Evolutionary conservation across 2,888 invertebrate genomes (phyloP), one percentile per base, ranked within the genome.

Genomic region (Epirrita christyi): DNA sequence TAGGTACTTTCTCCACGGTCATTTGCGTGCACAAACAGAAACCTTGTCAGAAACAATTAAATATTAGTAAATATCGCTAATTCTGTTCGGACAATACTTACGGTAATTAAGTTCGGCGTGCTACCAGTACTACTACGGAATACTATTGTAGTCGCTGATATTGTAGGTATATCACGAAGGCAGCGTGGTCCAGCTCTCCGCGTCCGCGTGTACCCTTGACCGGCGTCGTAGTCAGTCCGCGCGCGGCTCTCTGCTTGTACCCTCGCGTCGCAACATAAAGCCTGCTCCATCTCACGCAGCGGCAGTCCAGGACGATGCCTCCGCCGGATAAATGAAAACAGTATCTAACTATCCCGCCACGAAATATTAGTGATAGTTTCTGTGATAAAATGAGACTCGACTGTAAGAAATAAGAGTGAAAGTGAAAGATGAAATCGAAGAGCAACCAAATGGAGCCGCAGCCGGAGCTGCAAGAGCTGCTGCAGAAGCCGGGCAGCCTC

Each of bases 401-500:
- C 60, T 55, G 0, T 32, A 32, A 32, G 6, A 52, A 60, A 52
- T 61, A 29, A 32, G 0, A 55, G 78, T 82, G 76, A 65, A 55
- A 73, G 81, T 82, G 80, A 74, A 61, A 73, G 59, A 90, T 90
- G 90, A 88, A 85, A 69, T 64, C 83, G 28, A 83, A 72, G 59
- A 77, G 66, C 56, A 82, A 78, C 14, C 78, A 79, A 21, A 40
- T 65, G 32, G 76, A 71, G 54, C 70, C 76, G 43, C 84, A 79
- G 71, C 81, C 88, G 28, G 91, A 92, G 78, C 76, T 91, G 66
- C 83, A 92, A 72, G 91, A 88, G 67, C 70, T 92, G 60, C 78
- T 92, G 55, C 86, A 86, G 69, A 89, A 87, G 66, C 84, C 86
- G 15, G 72, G 70, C 68, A 76, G 76, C 66, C 71, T 78, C 47